Base-by-base conservation (phyloP, 2,113 vertebrate species). In the Hippocampus zosterae region DNA sequence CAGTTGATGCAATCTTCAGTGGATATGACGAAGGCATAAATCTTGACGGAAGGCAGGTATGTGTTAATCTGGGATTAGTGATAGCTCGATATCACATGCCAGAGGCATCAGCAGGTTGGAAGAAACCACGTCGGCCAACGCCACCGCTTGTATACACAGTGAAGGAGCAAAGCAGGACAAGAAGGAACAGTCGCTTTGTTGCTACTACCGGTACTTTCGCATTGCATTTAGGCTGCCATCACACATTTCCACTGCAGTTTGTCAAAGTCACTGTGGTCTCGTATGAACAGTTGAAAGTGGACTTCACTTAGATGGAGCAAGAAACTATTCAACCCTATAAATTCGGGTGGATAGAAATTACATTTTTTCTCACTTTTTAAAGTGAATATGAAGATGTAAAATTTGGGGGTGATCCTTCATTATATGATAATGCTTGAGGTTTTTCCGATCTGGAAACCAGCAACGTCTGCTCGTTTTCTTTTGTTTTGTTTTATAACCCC, bases 31-130 rank as follows among this genome's bases (percentile, higher is more conserved):
- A 41, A 62, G 33, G 60, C 19, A 19, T 19, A 41, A 19, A 37
- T 1, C 7, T 19, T 40, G 60, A 62, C 16, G 19, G 60, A 62
- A 62, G 33, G 33, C 60, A 41, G 60, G 33, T 61, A 19, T 61
- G 59, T 41, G 60, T 62, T 65, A 65, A 65, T 65, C 63, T 25
- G 63, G 63, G 63, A 65, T 65, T 44, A 65, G 63, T 46, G 12
- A 65, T 65, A 42, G 41, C 23, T 65, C 46, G 63, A 48, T 65
- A 48, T 13, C 23, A 46, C 23, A 25, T 46, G 57, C 57, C 33
- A 27, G 23, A 8, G n/a, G 42, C 41, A 65, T 46, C 63, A 27
- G 63, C 41, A 65, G n/a, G 23, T 27, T n/a, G 27, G 41, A 65
- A 65, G 42, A 65, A 65, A 6, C 42, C 42, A 18, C n/a, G 3